These are phyloP conservation scores for Cyphotilapia sp. DNA, from an alignment of 2,113 vertebrate species.

Conservation along the genomic window DNA sequence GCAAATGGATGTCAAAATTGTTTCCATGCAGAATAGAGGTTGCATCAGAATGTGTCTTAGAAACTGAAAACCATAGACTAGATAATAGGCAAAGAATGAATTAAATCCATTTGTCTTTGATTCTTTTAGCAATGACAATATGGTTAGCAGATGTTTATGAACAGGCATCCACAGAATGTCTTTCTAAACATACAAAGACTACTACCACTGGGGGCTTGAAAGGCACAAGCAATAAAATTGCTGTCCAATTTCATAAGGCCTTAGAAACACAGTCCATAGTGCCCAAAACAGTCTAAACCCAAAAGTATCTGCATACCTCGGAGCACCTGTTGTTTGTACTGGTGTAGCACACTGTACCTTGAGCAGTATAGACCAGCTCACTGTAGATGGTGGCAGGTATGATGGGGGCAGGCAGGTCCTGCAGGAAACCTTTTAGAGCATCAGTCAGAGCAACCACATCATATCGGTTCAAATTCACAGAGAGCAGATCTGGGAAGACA, in stretches of 20 bases:
- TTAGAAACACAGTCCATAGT: background rate
- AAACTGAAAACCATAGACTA: background rate
- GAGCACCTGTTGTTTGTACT: background rate
- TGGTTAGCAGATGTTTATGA: background rate
- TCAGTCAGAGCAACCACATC: conserved; percentile 64
- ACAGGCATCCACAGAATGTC: background rate
- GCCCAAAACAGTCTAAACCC: background rate
- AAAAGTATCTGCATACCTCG: background rate
- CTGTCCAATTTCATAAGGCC: background rate
- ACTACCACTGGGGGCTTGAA: background rate
- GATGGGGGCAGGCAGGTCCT: conserved; percentile 69
- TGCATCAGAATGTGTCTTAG: background rate
- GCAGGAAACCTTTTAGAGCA: conserved; percentile 73
- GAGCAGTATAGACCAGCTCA: conserved; percentile 75
- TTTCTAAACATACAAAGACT: background rate
- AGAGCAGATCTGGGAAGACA: conserved; percentile 33
- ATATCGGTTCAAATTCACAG: conserved; percentile 68
- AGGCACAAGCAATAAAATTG: background rate
- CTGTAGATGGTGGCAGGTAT: conserved; percentile 72
- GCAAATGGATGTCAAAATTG: background rate
- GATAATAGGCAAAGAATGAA: background rate
- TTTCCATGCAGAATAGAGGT: background rate
- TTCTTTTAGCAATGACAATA: background rate
- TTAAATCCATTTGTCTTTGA: background rate
- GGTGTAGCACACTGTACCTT: conserved; percentile 62